phyloP scores from a whole-genome alignment of 2,113 vertebrate genomes.

The Thamnophis sirtalis region DNA sequence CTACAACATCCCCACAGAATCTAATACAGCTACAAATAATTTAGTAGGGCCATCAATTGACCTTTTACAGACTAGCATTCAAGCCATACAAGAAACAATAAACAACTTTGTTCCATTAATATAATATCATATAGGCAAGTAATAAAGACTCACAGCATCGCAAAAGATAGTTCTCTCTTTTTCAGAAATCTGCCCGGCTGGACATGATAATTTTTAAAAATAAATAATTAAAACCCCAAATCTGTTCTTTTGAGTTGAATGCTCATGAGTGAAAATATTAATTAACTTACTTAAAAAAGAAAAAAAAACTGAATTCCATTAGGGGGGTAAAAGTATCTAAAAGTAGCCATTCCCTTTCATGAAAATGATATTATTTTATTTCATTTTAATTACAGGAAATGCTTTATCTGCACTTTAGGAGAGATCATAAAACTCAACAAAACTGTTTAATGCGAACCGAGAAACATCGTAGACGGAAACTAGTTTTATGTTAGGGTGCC shows the following conservation, averaged over 20 bases:
- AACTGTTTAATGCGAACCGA: conserved; percentile 34
- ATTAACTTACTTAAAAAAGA: background rate
- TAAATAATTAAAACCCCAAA: background rate
- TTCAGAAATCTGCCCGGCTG: background rate
- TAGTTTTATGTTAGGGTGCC: conserved; percentile 3
- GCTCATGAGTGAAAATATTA: background rate
- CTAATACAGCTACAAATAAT: background rate
- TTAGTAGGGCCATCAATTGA: background rate
- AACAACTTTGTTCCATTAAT: background rate
- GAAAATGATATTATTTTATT: conserved; percentile 2
- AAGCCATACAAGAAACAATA: background rate
- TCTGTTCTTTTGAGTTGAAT: background rate
- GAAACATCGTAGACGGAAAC: conserved; percentile 15
- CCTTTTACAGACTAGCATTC: background rate
- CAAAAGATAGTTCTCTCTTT: background rate
- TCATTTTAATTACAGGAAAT: conserved; percentile 34
- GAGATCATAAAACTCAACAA: conserved; percentile 23
- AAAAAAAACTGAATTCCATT: background rate
- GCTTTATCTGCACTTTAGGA: conserved; percentile 33
- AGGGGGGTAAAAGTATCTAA: background rate
- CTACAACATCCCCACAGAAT: background rate
- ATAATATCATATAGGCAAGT: background rate
- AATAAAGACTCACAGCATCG: background rate
- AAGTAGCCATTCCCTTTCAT: background rate
- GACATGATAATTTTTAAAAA: background rate